A percentile compares a stretch with the other conserved stretches of the same genome.
Evolutionary conservation across 2,797 vertebrate genomes (phyloP).

Genomic region (Echiichthys vipera): DNA sequence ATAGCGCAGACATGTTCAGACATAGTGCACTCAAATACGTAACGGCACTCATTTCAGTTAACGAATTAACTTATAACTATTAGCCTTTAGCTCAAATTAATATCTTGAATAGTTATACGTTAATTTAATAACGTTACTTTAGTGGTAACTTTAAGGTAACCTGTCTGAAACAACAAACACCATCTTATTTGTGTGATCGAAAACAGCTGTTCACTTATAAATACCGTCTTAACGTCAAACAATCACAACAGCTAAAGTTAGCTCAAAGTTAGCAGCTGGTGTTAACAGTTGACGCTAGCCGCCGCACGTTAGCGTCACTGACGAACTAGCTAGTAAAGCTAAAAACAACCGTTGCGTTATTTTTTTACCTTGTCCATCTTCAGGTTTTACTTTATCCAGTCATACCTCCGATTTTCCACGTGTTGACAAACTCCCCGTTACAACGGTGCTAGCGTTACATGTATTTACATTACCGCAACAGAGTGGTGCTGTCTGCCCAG

Average conservation of each 20-base stretch:
- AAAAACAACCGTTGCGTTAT: not conserved
- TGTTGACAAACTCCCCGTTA: constrained; percentile 8
- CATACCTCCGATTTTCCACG: constrained; percentile 24
- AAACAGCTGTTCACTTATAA: not conserved
- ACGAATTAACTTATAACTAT: too few species aligned
- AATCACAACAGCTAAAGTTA: constrained; percentile 10
- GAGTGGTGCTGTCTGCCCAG: constrained; percentile 7
- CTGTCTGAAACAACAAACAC: not conserved
- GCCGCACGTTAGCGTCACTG: constrained; percentile 10
- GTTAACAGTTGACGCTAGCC: too few species aligned
- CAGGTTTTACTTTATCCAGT: constrained; percentile 13
- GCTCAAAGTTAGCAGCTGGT: constrained; percentile 41
- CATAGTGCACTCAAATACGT: too few species aligned
- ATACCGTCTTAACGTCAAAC: rapidly evolving
- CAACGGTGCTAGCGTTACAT: not conserved
- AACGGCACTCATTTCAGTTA: too few species aligned
- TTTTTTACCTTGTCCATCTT: constrained; percentile 74
- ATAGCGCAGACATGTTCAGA: too few species aligned
- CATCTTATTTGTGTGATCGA: not conserved
- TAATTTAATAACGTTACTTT: not conserved
- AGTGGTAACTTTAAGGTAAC: not conserved
- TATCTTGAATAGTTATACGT: too few species aligned
- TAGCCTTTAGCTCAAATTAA: not conserved
- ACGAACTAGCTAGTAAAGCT: constrained; percentile 16
- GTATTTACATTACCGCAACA: not conserved